A percentile compares a stretch with the other conserved stretches of the same genome.
These are phyloP conservation scores for Amniataba percoides DNA, from an alignment of 2,797 vertebrate genomes.

Conservation along the genomic window DNA sequence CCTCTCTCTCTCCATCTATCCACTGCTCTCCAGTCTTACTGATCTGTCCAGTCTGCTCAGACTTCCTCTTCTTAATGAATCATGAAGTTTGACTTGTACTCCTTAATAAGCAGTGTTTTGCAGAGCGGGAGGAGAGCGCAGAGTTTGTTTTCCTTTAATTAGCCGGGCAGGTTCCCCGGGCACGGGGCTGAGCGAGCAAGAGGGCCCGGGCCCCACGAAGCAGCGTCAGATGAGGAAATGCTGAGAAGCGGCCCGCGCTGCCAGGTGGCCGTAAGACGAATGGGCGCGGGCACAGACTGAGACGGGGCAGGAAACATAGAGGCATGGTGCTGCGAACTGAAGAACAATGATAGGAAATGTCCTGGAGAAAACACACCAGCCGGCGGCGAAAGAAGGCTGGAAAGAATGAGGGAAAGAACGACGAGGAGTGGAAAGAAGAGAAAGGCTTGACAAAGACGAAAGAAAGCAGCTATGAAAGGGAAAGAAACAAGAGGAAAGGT, in stretches of 20 bases:
- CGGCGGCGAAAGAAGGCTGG: conserved; percentile 68
- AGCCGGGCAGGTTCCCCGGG: conserved; percentile 76
- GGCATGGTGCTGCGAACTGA: conserved; percentile 65
- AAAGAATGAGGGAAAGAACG: conserved; percentile 51
- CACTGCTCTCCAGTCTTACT: conserved; percentile 60
- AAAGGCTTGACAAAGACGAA: conserved; percentile 1
- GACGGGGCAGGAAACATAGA: conserved; percentile 78
- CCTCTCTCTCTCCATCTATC: conserved; percentile 63
- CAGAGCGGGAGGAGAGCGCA: conserved; percentile 72
- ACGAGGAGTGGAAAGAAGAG: conserved; percentile 28
- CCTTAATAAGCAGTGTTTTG: conserved; percentile 86
- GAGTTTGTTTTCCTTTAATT: conserved; percentile 89
- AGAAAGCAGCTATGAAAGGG: conserved; percentile 12
- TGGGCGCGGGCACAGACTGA: conserved; percentile 74
- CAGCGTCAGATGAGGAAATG: conserved; percentile 69
- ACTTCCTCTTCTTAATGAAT: conserved; percentile 92
- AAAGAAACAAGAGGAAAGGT: not conserved
- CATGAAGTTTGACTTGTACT: conserved; percentile 88
- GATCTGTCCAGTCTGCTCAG: conserved; percentile 87
- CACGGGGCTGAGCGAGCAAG: conserved; percentile 61
- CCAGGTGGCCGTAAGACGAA: conserved; percentile 80
- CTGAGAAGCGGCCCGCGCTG: conserved; percentile 63
- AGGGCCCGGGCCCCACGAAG: conserved; percentile 51
- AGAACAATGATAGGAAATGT: conserved; percentile 83
- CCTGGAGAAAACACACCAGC: conserved; percentile 70